Conservation (phyloP, 2,113 vertebrate species). For the Lucifuga dentata region DNA sequence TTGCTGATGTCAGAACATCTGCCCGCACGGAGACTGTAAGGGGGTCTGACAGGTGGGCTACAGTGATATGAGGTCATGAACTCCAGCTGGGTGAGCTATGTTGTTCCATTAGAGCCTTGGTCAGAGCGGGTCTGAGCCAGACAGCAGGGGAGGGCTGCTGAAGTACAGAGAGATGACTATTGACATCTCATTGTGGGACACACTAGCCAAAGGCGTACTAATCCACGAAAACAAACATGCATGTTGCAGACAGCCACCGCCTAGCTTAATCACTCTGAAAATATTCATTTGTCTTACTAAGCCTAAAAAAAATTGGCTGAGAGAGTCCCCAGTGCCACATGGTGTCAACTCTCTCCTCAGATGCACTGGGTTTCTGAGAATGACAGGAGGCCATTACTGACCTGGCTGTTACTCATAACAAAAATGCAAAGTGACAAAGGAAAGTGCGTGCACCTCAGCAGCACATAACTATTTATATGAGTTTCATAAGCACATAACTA, state of each 20-base stretch:
- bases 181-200: constrained; percentile 67
- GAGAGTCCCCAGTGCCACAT: constrained; percentile 48
- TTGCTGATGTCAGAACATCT: constrained; percentile 78
- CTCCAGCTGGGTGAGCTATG: constrained; percentile 70
- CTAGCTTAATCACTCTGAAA: constrained; percentile 68
- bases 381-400: constrained; percentile 45
- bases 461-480: too few relatives aligned
- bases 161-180: constrained; percentile 51
- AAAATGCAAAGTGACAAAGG: constrained; percentile 47
- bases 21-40: constrained; percentile 67
- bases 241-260: constrained; percentile 71
- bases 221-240: constrained; percentile 77
- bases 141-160: constrained; percentile 50
- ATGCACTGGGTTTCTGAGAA: constrained; percentile 11
- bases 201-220: constrained; percentile 54
- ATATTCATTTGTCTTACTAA: constrained; percentile 66
- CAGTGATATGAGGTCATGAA: constrained; percentile 73
- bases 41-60: constrained; percentile 77
- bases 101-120: constrained; percentile 68
- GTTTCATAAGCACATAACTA: constrained; percentile 19
- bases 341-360: constrained; percentile 38
- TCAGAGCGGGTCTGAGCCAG: constrained; percentile 42
- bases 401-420: constrained; percentile 13
- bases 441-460: constrained; percentile 15
- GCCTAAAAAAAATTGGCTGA: constrained; percentile 27